Evolutionary conservation across 2,797 vertebrate species (phyloP), one percentile per base, ranked within the genome.

Genomic region (Rhinella marina): DNA sequence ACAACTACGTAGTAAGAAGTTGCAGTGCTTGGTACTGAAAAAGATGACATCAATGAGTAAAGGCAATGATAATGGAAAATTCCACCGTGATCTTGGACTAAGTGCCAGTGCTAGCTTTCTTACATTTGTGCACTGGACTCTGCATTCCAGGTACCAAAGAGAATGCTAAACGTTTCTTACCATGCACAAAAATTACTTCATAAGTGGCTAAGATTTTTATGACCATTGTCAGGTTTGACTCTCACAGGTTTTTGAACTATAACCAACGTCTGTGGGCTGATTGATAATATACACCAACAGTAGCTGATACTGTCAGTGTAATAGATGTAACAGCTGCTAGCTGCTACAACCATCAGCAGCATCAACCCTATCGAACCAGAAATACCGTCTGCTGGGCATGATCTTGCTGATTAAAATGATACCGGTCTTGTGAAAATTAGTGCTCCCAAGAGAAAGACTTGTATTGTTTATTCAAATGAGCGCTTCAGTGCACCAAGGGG

Each of bases 61-160:
- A 27, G 25, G 64, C 29, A 32, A 32, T 32, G 25, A 29, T 66
- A 62, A 62, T 62, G 61, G 61, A 32, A 29, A 70, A 70, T 70
- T 70, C 14, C 66, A 70, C 14, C 6, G 14, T 70, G 66, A 70
- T 27, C 27, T 70, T 13, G 7, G 25, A 3, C 29, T 68, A 11
- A 29, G 66, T 29, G 66, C 14, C 27, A 70, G 9, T n/a, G 64
- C 25, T 70, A 27, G 25, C 27, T 16, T 70, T 70, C 13, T 32
- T 32, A 29, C 1, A 29, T 70, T 70, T 70, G 66, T 70, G 14
- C 17, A 32, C 27, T 23, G 17, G 32, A 72, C 68, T 32, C 7
- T 72, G 68, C 7, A 73, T 48, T 73, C 70, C 70, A 73, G 32
- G 14, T 32, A 73, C 70, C 70, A 73, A 68, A 73, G 19, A 48